These are phyloP conservation scores for Caloenas nicobarica DNA, from an alignment of 2,113 vertebrate species.

Conservation along the genomic window DNA sequence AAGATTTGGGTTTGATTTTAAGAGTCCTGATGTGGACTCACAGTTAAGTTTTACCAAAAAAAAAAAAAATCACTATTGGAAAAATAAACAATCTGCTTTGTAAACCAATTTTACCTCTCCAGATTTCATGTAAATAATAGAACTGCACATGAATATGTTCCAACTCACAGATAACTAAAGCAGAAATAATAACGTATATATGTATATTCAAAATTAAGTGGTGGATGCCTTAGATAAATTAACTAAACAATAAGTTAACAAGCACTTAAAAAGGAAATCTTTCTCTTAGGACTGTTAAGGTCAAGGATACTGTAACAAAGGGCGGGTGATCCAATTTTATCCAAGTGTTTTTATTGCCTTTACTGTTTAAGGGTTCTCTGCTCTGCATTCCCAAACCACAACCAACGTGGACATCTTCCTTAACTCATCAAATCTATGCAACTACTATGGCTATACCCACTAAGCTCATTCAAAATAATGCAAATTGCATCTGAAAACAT, in stretches of 20 bases:
- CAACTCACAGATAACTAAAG: neutral
- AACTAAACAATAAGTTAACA: neutral
- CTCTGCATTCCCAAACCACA: neutral
- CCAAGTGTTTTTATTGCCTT: neutral
- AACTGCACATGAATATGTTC: neutral
- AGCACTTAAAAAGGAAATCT: neutral
- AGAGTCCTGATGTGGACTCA: neutral
- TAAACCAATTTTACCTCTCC: neutral
- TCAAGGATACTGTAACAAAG: neutral
- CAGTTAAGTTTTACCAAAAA: neutral
- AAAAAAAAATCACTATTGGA: neutral
- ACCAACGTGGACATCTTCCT: neutral
- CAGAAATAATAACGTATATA: neutral
- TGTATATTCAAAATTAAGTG: neutral
- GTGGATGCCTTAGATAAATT: neutral
- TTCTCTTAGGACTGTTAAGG: neutral
- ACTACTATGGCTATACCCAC: neutral
- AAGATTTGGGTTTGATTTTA: neutral
- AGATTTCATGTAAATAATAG: neutral
- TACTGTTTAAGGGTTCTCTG: neutral
- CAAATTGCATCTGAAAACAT: neutral
- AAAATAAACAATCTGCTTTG: neutral
- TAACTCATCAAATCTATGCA: neutral
- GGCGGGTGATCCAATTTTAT: neutral
- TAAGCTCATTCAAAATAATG: neutral